Evolutionary conservation across 2,113 vertebrate species (phyloP), one percentile per base, ranked within the genome.

Genomic region (Nycticebus coucang): DNA sequence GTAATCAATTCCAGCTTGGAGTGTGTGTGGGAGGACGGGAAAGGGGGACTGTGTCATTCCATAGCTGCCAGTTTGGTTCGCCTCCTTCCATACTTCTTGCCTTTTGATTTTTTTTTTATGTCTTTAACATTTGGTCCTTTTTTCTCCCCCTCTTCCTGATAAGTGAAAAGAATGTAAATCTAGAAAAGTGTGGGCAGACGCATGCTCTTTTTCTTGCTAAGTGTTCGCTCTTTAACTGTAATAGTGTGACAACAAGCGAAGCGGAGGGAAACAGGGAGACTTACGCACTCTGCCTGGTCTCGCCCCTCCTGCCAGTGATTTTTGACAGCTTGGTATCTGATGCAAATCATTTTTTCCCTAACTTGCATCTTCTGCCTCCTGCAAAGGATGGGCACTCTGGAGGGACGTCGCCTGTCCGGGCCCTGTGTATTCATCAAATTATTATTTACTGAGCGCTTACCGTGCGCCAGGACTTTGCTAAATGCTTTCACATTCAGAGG

Each of bases 111-210:
- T 87, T 87, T 75, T 72, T 89, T 13, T 45, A 28, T 45, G 50
- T 66, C 72, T 95, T 92, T 92, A 85, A 53, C 85, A 41, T 94
- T 94, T 74, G 77, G 45, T 79, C 28, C 30, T 93, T 22, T 80
- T 82, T 59, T 55, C 24, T 57, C 24, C 26, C 22, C 2, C 45
- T 26, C 53, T 89, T 85, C 92, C 68, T 77, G 77, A 77, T 81
- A 83, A 92, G 45, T 35, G 62, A 87, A 92, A 95, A 94, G 79
- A 90, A 79, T 59, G 69, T 66, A 89, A 80, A 95, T 87, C 72
- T 71, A 71, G 93, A 87, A 75, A 68, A 64, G 18, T 19, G 71
- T 77, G 64, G 92, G 80, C 81, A 90, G 77, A 55, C 5, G 5
- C 18, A 12, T 66, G 89, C 53, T 93, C 92, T 92, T 91, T 93